Evolutionary conservation across 2,888 invertebrate genomes (phyloP).

Genomic region (Chrysolina haemoptera): DNA sequence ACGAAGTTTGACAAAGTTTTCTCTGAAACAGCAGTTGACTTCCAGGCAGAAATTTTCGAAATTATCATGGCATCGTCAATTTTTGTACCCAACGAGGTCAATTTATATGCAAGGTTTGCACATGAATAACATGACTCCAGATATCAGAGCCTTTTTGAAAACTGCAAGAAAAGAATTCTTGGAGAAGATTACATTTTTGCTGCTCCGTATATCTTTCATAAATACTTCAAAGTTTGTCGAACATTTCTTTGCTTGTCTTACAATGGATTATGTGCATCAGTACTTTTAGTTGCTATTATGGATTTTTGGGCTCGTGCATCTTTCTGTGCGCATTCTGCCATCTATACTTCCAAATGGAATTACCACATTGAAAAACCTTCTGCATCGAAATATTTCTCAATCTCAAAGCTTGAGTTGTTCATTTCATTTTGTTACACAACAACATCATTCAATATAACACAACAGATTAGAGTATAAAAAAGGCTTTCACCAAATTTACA

Average conservation of each 20-base stretch:
- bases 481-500: no score
- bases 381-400: no score
- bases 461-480: no score
- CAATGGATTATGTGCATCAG: not conserved
- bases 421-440: no score
- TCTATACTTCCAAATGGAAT: not conserved
- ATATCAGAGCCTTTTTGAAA: not conserved
- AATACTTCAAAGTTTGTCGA: no score
- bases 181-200: not conserved
- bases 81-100: not conserved
- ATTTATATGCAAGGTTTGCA: not conserved
- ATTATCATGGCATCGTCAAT: no score
- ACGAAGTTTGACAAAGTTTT: not conserved
- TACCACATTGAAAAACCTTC: not conserved
- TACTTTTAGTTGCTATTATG: not conserved
- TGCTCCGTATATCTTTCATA: not conserved
- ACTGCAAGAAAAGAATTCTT: not conserved
- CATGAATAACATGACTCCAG: not conserved
- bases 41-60: no score
- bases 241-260: not conserved
- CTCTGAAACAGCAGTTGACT: not conserved
- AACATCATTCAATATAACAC: no score
- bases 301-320: not conserved
- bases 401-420: no score
- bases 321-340: not conserved